Evolutionary conservation across 2,797 vertebrate genomes (phyloP), one percentile per base, ranked within the genome.

Genomic region (Megaceryle alcyon): DNA sequence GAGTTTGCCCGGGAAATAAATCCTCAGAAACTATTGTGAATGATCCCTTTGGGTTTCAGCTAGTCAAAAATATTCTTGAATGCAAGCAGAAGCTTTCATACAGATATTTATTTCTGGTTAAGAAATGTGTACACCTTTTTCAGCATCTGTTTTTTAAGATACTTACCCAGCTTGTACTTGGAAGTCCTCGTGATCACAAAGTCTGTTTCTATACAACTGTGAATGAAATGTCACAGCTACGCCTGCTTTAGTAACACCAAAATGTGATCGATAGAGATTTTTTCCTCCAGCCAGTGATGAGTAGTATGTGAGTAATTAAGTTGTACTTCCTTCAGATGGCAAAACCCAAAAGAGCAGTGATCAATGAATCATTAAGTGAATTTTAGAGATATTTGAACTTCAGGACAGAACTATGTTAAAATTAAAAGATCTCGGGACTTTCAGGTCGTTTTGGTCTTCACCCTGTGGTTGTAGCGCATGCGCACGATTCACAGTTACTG

Each of bases 1-100:
- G 82, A 57, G 29, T 80, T 94, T 80, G 97, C 92, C 89, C 59
- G 64, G 54, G 33, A 39, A 76, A 94, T 86, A 91, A 96, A 92
- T 76, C 44, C 22, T 68, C 51, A 92, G 94, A 93, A 91, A 78
- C 94, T 63, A 75, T 39, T 88, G 66, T 69, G 46, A 97, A 90
- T 63, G n/a, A 90, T 81, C 44, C 7, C 26, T 72, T 72, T 61
- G 35, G 51, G 49, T 20, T 51, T 49, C 90, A 84, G 59, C 28
- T 77, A 77, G 57, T 64, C 65, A 92, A 94, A 94, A 94, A 91
- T 87, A 26, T 15, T 78, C 25, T 69, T 75, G 28, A 71, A 82
- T 48, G 46, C 41, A 72, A 31, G 19, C 26, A 83, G 39, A 90
- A 85, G 7, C 11, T 43, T 64, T 83, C 48, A 89, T 51, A 23